Conservation (phyloP, 2,888 invertebrate genomes). For the Apamea sordens region DNA sequence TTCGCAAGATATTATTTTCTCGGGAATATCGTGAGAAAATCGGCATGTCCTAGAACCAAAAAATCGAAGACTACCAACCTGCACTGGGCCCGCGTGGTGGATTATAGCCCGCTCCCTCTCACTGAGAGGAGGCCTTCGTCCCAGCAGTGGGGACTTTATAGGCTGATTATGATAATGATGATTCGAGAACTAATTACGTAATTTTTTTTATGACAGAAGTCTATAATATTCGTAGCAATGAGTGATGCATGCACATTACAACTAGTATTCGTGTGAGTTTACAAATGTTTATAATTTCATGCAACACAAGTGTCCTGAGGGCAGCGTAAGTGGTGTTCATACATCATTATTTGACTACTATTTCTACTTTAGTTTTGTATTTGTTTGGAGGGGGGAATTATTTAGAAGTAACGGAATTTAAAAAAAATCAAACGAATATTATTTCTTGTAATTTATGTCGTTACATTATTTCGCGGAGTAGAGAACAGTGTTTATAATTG, state of each 20-base stretch:
- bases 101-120: not conserved
- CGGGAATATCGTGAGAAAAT: too few relatives aligned
- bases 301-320: constrained; percentile 62
- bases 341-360: constrained; percentile 61
- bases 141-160: not conserved
- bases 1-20: too few relatives aligned
- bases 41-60: too few relatives aligned
- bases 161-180: too few relatives aligned
- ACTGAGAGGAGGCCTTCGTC: not conserved
- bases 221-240: constrained; percentile 46
- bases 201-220: not conserved
- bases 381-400: constrained; percentile 24
- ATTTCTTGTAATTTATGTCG: not conserved
- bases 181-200: not conserved
- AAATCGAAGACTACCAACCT: too few relatives aligned
- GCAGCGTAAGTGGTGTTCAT: constrained; percentile 62
- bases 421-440: not conserved
- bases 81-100: not conserved
- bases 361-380: constrained; percentile 31
- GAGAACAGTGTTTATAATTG: not conserved
- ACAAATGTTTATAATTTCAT: constrained; percentile 61
- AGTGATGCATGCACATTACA: constrained; percentile 59
- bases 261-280: constrained; percentile 42
- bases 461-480: not conserved
- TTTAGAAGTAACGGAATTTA: not conserved